Base-by-base conservation (phyloP, 2,888 invertebrate species). In the Listrodromus nycthemerus region DNA sequence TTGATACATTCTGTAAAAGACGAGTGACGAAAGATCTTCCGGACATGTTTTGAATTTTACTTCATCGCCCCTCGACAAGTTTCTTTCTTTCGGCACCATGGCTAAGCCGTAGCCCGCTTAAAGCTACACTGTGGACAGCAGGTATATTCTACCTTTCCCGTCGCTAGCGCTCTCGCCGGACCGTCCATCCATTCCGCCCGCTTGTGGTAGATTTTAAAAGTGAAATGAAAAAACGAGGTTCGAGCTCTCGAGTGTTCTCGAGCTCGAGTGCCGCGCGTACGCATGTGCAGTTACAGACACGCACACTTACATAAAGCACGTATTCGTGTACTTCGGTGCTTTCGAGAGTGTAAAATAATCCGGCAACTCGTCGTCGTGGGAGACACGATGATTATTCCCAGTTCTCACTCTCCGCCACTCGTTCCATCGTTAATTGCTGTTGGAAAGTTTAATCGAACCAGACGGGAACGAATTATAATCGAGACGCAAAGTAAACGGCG, bases 331-430 rank as follows among this genome's bases (percentile, higher is more conserved):
- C 48, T n/a, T 48, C 48, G 16, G 45, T 61, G 63, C 27, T 63
- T n/a, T 61, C 45, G 61, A 13, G 37, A 79, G 71, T 55, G 66
- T 41, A 55, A 66, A 73, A 78, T 70, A 80, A 71, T 71, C 45
- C 50, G 63, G 21, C n/a, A 13, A 41, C 71, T 79, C 61, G 37
- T 61, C 73, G 61, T 73, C 79, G 73, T 80, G 79, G 73, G 79
- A 80, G 73, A 73, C 73, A 66, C 45, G 48, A 10, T 45, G 45
- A 79, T 79, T 71, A 79, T 71, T 79, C 37, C 24, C 45, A 41
- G 10, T 37, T 65, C 37, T 48, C 30, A 45, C 41, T 33, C 63
- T 27, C 30, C 30, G 61, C 13, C 55, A 71, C 41, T 67, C 33
- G 55, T 50, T 77, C 58, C 58, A 61, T 61, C 58, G 58, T 58